phyloP scores from a whole-genome alignment of 2,113 vertebrate genomes.

The Corythornis cristatus region DNA sequence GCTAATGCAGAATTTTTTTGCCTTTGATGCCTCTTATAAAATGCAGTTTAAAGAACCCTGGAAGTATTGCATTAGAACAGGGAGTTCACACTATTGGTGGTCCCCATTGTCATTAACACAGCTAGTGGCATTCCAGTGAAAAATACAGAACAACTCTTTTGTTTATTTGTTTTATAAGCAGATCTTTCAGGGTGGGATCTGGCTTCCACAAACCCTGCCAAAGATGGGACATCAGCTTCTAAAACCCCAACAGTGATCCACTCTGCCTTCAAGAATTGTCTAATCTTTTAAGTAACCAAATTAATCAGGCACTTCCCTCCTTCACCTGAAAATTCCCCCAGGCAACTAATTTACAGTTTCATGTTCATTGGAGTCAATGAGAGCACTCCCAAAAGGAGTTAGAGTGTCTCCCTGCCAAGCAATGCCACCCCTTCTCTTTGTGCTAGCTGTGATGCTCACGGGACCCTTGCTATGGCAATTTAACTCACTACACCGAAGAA shows the following conservation, averaged over 20 bases:
- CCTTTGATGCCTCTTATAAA: slow-evolving; percentile 59
- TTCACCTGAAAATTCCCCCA: background rate
- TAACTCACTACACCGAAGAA: background rate
- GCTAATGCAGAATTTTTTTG: slow-evolving; percentile 17
- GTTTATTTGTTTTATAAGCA: slow-evolving; percentile 61
- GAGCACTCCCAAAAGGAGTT: background rate
- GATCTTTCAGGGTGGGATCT: slow-evolving; percentile 39
- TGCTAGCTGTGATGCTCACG: background rate
- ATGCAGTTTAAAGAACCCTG: slow-evolving; percentile 43
- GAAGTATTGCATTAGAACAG: slow-evolving; percentile 71
- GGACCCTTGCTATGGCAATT: background rate
- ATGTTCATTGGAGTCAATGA: background rate
- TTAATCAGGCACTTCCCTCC: background rate
- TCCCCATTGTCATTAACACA: slow-evolving; percentile 58
- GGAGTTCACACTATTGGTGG: slow-evolving; percentile 56
- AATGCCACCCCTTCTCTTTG: background rate
- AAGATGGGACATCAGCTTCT: background rate
- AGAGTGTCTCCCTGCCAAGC: background rate
- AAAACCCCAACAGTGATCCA: background rate
- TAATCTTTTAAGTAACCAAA: background rate
- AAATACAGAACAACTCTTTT: slow-evolving; percentile 53
- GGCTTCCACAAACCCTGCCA: background rate
- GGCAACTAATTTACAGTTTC: background rate
- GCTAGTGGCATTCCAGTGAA: slow-evolving; percentile 56
- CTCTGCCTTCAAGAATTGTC: background rate